Evolutionary conservation across 2,797 vertebrate genomes (phyloP).

Genomic region (Thamnophis elegans): DNA sequence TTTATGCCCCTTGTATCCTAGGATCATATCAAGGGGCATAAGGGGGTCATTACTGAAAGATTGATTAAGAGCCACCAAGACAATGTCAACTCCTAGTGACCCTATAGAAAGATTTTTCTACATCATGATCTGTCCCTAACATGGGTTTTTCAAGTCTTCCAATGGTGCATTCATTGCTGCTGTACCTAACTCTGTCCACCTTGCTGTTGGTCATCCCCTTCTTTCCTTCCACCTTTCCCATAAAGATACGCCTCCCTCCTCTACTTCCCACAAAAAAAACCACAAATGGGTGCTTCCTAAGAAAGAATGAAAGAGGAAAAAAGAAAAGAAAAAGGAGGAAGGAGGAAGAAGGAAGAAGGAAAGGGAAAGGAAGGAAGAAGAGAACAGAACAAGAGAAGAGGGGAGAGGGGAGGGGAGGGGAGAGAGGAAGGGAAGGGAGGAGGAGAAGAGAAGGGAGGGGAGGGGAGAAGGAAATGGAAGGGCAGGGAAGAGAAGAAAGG

Average conservation of each 20-base stretch:
- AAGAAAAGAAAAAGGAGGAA: too few relatives aligned
- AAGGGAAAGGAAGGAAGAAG: rapidly evolving
- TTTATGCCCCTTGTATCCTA: background rate
- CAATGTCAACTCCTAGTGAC: background rate
- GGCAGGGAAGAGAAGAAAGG: too few relatives aligned
- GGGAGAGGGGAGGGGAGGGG: rapidly evolving
- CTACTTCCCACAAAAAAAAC: background rate
- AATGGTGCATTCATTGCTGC: background rate
- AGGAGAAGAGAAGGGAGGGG: rapidly evolving
- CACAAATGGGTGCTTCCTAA: background rate
- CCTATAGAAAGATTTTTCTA: background rate
- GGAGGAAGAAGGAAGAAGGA: too few relatives aligned
- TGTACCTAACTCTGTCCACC: background rate
- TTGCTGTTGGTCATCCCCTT: too few relatives aligned
- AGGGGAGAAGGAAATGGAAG: too few relatives aligned
- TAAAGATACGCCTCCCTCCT: background rate
- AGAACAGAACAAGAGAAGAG: rapidly evolving
- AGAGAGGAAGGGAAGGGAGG: too few relatives aligned
- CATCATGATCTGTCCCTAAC: background rate
- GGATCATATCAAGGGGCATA: background rate
- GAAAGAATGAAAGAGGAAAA: background rate
- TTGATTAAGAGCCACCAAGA: background rate
- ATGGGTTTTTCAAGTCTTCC: background rate
- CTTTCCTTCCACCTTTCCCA: too few relatives aligned
- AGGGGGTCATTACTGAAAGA: background rate